Evolutionary conservation across 2,113 vertebrate species (phyloP).

Genomic region (Pardalotus punctatus): DNA sequence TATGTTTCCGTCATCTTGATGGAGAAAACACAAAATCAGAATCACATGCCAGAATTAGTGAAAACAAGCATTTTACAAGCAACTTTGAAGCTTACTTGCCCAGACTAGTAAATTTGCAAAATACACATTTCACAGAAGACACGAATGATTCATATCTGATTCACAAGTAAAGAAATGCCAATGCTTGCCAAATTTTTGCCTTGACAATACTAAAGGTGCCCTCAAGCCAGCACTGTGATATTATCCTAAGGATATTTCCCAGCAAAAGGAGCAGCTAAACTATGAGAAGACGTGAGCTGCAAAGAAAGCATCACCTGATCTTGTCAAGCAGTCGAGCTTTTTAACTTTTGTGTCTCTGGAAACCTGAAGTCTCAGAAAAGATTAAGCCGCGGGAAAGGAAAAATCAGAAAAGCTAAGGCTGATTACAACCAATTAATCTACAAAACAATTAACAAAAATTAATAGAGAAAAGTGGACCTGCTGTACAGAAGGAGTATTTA

Average conservation of each 20-base stretch:
- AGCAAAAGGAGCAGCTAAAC: fast-evolving
- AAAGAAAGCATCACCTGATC: neutral
- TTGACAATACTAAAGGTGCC: neutral
- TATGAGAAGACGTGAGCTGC: neutral
- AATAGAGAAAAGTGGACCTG: neutral
- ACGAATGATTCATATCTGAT: neutral
- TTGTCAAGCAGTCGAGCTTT: neutral
- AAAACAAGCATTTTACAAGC: neutral
- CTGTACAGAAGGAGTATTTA: neutral
- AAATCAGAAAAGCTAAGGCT: neutral
- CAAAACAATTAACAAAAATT: neutral
- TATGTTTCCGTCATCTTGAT: neutral
- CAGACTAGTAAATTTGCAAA: neutral
- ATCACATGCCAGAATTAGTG: fast-evolving
- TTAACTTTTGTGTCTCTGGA: neutral
- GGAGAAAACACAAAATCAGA: neutral
- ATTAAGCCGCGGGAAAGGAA: neutral
- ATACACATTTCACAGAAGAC: neutral
- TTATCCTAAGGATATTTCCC: neutral
- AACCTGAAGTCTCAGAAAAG: neutral
- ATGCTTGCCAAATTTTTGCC: neutral
- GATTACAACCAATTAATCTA: neutral
- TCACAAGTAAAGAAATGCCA: neutral
- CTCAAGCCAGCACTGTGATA: neutral
- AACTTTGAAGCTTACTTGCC: neutral